Percentiles rank a stretch among this genome's conserved stretches.
Evolutionary conservation across 2,113 vertebrate species (phyloP).

Genomic region (Hemiscyllium ocellatum): DNA sequence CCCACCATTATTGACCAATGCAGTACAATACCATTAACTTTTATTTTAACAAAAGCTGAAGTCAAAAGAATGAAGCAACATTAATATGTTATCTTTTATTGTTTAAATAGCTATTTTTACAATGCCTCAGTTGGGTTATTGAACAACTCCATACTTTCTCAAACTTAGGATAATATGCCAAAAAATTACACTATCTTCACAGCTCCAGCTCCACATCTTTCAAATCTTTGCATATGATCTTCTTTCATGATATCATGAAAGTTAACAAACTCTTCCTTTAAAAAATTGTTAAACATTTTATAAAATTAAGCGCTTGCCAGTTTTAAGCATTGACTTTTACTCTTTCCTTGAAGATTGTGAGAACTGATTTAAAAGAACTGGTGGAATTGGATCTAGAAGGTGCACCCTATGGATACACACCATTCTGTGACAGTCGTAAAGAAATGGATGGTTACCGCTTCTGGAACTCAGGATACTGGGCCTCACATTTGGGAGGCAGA

Average conservation of each 20-base stretch:
- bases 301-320: not conserved
- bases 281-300: not conserved
- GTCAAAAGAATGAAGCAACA: too few species aligned
- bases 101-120: too few species aligned
- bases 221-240: not conserved
- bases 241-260: not conserved
- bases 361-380: conserved; percentile 84
- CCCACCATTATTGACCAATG: too few species aligned
- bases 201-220: not conserved
- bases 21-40: too few species aligned
- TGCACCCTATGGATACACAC: conserved; percentile 91
- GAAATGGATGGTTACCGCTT: conserved; percentile 98
- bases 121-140: too few species aligned
- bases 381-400: conserved; percentile 77
- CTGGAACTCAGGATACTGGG: conserved; percentile 95
- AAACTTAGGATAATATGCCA: too few species aligned
- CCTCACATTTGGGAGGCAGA: conserved; percentile 78
- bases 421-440: conserved; percentile 87
- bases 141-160: too few species aligned
- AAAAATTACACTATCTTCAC: too few species aligned
- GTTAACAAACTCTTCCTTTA: not conserved
- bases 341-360: conserved; percentile 70
- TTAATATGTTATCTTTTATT: too few species aligned
- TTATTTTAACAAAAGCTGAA: too few species aligned
- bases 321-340: not conserved